These are phyloP conservation scores for Spodoptera picta DNA, from an alignment of 2,888 invertebrate genomes.

Conservation along the genomic window DNA sequence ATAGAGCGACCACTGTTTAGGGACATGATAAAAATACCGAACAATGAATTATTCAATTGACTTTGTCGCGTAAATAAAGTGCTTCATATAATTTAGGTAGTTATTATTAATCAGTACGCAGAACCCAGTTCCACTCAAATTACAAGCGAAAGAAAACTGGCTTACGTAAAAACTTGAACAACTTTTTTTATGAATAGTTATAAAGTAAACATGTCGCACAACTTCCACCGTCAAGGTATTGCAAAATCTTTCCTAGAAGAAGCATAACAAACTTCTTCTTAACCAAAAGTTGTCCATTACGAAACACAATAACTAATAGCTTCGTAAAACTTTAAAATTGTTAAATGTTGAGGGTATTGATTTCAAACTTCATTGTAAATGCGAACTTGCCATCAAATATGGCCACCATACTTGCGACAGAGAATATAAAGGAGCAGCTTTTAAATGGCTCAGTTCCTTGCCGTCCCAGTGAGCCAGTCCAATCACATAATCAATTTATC, in stretches of 20 bases:
- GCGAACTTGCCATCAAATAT: slow-evolving; percentile 10
- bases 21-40: not conserved
- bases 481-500: slow-evolving; percentile 61
- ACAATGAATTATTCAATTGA: not conserved
- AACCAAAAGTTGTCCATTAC: slow-evolving; percentile 26
- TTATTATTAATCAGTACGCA: not conserved
- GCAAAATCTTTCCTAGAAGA: slow-evolving; percentile 30
- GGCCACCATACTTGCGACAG: slow-evolving; percentile 2
- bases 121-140: too few relatives aligned
- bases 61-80: not conserved
- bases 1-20: slow-evolving; percentile 1
- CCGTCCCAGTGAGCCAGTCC: slow-evolving; percentile 47
- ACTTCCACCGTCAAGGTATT: slow-evolving; percentile 25
- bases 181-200: slow-evolving; percentile 28
- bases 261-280: slow-evolving; percentile 28
- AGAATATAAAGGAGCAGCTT: slow-evolving; percentile 16
- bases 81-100: not conserved
- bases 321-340: slow-evolving; percentile 29
- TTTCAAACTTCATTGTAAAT: slow-evolving; percentile 28
- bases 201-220: slow-evolving; percentile 23
- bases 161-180: slow-evolving; percentile 15
- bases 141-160: not conserved
- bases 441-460: slow-evolving; percentile 46
- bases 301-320: slow-evolving; percentile 36
- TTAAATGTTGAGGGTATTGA: slow-evolving; percentile 28